Conservation (phyloP, 2,113 vertebrate species). For the Recurvirostra avosetta region DNA sequence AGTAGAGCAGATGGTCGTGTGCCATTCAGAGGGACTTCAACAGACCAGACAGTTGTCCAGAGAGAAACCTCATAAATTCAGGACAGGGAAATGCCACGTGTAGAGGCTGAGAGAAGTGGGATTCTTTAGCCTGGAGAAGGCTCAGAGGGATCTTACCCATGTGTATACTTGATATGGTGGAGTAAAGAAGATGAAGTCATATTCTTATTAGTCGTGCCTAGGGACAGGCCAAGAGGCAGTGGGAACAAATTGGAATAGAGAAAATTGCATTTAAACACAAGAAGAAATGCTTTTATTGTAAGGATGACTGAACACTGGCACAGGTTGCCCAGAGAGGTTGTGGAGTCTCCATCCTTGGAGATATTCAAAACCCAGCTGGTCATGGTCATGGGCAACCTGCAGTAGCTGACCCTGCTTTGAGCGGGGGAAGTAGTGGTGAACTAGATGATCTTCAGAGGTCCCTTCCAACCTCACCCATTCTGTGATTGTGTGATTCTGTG, state of each 20-base stretch:
- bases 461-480: neutral
- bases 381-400: neutral
- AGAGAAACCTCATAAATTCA: neutral
- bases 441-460: neutral
- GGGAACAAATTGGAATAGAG: neutral
- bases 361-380: neutral
- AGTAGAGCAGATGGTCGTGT: neutral
- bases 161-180: neutral
- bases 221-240: neutral
- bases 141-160: neutral
- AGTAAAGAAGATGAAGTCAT: neutral
- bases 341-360: neutral
- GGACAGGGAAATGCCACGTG: neutral
- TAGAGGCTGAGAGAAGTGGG: neutral
- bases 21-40: neutral
- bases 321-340: neutral
- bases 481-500: neutral
- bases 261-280: neutral
- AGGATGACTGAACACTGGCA: neutral
- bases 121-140: neutral
- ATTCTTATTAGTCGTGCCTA: neutral
- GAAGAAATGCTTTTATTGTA: neutral
- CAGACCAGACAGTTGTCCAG: neutral
- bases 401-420: neutral
- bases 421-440: neutral